Evolutionary conservation across 2,888 invertebrate genomes (phyloP), one percentile per base, ranked within the genome.

Genomic region (Thyatira batis): DNA sequence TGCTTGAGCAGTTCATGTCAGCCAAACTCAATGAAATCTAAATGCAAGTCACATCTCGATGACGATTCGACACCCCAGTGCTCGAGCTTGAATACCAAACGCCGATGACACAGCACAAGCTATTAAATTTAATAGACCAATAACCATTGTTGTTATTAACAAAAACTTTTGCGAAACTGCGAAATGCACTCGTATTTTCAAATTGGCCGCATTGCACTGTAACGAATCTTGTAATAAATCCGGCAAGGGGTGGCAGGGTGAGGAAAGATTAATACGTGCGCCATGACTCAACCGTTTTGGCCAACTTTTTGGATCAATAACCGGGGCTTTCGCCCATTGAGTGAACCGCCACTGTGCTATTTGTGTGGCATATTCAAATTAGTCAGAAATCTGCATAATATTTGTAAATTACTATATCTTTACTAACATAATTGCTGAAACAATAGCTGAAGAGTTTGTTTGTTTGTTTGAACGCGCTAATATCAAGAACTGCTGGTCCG

Each of bases 221-320:
- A 79, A 78, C 87, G 81, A 84, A 82, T 82, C 69, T 63, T 58
- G 73, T 67, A 77, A 79, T 77, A 76, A 80, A 79, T 76, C 73
- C 67, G 67, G 60, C 67, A 75, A 75, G 77, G 86, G 78, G 73
- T 69, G 61, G 60, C 52, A 54, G 58, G 69, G 68, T 72, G 68
- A 57, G 60, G 55, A 58, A 71, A 80, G 84, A 86, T 86, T 86
- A 81, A 89, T 88, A 76, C 65, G 73, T 62, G 60, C 58, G 39
- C 65, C 64, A 67, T 89, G 89, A 89, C 73, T 77, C 63, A 62
- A 84, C 86, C 63, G 76, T 82, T 65, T 67, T 59, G 67, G 58
- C 10, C 46, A 70, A 72, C 58, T 75, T 76, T 79, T 72, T 62
- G 76, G 76, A 79, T 80, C 76, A 68, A 78, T 77, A 74, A 66